Percentiles rank a stretch among this genome's conserved stretches.
These are phyloP conservation scores for Xiphorhynchus elegans DNA, from an alignment of 2,113 vertebrate species.

Conservation along the genomic window DNA sequence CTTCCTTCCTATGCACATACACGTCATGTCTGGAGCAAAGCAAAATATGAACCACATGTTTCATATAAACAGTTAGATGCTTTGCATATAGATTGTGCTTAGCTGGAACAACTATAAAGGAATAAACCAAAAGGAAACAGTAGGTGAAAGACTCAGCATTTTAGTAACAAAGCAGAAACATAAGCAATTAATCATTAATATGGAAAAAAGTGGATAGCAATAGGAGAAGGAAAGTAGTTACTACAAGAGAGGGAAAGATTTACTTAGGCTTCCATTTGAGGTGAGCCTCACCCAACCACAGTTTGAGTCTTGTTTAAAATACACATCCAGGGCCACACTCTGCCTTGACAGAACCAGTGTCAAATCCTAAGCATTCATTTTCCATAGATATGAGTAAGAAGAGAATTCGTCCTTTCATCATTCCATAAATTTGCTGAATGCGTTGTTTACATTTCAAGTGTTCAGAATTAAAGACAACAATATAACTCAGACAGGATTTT, in stretches of 20 bases:
- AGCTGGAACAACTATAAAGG: constrained; percentile 50
- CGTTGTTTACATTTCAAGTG: not conserved
- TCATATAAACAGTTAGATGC: constrained; percentile 34
- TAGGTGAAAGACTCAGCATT: constrained; percentile 55
- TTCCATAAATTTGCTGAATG: not conserved
- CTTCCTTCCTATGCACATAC: constrained; percentile 42
- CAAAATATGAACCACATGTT: constrained; percentile 63
- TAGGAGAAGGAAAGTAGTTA: not conserved
- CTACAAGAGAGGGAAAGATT: constrained; percentile 2
- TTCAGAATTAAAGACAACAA: not conserved
- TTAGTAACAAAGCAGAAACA: constrained; percentile 18
- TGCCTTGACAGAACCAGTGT: not conserved
- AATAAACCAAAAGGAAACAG: constrained; percentile 31
- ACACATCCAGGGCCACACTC: not conserved
- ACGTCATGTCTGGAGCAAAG: constrained; percentile 55
- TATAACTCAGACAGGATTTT: not conserved
- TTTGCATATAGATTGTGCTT: constrained; percentile 48
- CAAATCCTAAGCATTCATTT: not conserved
- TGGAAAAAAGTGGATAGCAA: not conserved
- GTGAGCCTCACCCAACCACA: not conserved
- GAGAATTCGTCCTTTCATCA: not conserved
- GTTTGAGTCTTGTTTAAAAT: not conserved
- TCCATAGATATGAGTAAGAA: not conserved
- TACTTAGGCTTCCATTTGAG: not conserved
- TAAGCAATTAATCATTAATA: constrained; percentile 42